These are phyloP conservation scores for Typhlichthys eigenmanni DNA, from an alignment of 2,797 vertebrate genomes.

Conservation along the genomic window DNA sequence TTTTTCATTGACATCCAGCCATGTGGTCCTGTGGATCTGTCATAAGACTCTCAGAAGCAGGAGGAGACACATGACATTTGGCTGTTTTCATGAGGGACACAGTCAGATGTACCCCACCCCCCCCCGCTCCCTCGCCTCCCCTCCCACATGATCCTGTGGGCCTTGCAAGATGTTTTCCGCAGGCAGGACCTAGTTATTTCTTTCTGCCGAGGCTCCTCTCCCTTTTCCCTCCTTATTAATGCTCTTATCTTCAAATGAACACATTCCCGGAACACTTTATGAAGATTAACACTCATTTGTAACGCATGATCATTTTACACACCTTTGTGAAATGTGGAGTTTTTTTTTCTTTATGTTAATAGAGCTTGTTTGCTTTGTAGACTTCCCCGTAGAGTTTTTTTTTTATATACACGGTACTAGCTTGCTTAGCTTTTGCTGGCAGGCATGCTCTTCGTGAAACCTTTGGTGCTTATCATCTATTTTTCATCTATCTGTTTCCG, in stretches of 20 bases:
- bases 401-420: slow-evolving; percentile 8
- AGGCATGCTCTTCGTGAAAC: slow-evolving; percentile 4
- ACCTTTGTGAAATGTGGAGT: slow-evolving; percentile 5
- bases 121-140: background rate
- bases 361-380: slow-evolving; percentile 24
- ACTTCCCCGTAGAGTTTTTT: slow-evolving; percentile 10
- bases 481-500: slow-evolving; percentile 2
- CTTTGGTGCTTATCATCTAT: background rate
- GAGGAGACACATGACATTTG: slow-evolving; percentile 21
- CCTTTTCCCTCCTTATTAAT: slow-evolving; percentile 18
- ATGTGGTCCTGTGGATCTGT: background rate
- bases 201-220: slow-evolving; percentile 18
- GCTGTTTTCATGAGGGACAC: slow-evolving; percentile 19
- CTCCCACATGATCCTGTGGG: background rate
- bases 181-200: slow-evolving; percentile 16
- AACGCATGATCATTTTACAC: slow-evolving; percentile 22
- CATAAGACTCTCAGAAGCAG: slow-evolving; percentile 6
- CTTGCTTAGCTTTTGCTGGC: slow-evolving; percentile 2
- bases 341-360: slow-evolving; percentile 10
- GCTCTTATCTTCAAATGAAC: slow-evolving; percentile 49
- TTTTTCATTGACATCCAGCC: slow-evolving; percentile 6
- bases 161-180: background rate
- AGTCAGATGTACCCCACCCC: background rate
- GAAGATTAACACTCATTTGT: slow-evolving; percentile 46
- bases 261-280: slow-evolving; percentile 36